Evolutionary conservation across 2,113 vertebrate species (phyloP), one percentile per base, ranked within the genome.

Genomic region (Embiotoca jacksoni): DNA sequence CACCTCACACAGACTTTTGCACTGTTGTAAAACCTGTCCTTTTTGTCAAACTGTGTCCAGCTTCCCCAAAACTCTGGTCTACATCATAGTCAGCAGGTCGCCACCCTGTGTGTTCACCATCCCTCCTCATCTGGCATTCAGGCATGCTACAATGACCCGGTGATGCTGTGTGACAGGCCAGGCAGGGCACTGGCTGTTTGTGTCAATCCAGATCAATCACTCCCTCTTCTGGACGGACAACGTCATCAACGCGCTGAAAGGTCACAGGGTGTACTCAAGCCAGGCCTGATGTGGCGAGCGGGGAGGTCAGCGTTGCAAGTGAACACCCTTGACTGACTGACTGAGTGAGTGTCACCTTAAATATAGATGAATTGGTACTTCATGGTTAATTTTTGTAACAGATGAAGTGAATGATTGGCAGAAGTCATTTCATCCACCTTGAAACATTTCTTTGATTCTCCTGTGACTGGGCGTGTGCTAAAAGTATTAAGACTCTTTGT

Each of bases 151-250:
- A 90, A 77, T 89, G 88, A 90, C 89, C 91, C 83, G 83, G 89
- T 92, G 91, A 93, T 93, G 88, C 81, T 90, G 85, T 93, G 89
- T 93, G 92, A 93, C 92, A 92, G 91, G 88, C 88, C 83, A 86
- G 83, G 85, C 84, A 89, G 87, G 88, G 85, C 84, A 81, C 87
- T 92, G 81, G 89, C 92, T 93, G 89, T 94, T 91, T 92, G 88
- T 94, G 93, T 94, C 93, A 92, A 88, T 86, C 91, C 90, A 89
- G 91, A 94, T 94, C 93, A 93, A 92, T 94, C 93, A 93, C 92
- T 83, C 90, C 87, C 85, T 91, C 87, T 90, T 86, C 92, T 90
- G 91, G 91, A 93, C 87, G 36, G 83, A 89, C 87, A 84, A 88
- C 86, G 88, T 84, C 91, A 93, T 92, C 88, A 91, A 86, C 47